phyloP scores from a whole-genome alignment of 2,797 vertebrate genomes.

The Holocentrus rufus region DNA sequence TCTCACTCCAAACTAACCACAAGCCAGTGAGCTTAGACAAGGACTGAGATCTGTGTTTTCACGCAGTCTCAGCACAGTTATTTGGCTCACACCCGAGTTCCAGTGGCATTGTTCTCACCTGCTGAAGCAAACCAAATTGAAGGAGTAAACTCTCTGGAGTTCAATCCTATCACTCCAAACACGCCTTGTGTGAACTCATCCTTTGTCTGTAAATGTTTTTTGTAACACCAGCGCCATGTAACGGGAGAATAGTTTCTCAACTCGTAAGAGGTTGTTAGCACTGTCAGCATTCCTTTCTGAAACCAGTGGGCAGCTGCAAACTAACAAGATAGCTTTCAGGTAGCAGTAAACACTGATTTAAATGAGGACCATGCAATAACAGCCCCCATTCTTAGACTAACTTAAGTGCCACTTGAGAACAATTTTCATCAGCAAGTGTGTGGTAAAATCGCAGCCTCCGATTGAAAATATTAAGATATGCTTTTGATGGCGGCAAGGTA shows the following conservation, averaged over 20 bases:
- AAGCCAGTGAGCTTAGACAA: background rate
- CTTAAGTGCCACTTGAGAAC: conserved; percentile 11
- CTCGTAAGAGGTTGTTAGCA: background rate
- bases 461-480: conserved; percentile 15
- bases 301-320: background rate
- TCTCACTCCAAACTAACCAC: conserved; percentile 1
- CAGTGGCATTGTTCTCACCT: background rate
- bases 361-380: background rate
- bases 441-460: background rate
- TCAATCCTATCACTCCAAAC: no score
- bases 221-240: background rate
- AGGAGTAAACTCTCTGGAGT: background rate
- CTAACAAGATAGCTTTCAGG: no score
- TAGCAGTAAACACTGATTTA: no score
- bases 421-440: conserved; percentile 25
- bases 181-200: background rate
- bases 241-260: background rate
- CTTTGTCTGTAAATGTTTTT: background rate
- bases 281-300: background rate
- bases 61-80: background rate
- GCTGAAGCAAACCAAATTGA: no score
- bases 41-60: background rate
- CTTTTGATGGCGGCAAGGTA: background rate
- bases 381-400: conserved; percentile 27
- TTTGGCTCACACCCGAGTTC: conserved; percentile 6